These are phyloP conservation scores for Strigops habroptila DNA, from an alignment of 2,113 vertebrate species.

Conservation along the genomic window DNA sequence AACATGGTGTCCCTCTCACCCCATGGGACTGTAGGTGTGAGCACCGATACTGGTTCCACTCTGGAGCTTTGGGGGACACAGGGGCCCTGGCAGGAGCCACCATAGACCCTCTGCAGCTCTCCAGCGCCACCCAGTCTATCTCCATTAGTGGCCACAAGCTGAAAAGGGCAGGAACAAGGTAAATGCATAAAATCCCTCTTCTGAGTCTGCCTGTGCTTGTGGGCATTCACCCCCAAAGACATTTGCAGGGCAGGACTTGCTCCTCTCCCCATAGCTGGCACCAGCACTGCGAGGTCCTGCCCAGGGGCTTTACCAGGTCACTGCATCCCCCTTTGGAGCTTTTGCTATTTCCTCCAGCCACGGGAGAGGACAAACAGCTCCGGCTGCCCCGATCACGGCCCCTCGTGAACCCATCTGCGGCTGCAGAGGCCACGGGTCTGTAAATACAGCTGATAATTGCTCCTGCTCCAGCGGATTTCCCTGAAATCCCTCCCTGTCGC, in stretches of 20 bases:
- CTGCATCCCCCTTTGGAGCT: not conserved
- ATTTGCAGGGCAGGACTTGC: not conserved
- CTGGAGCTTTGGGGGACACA: not conserved
- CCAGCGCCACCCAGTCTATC: too few species aligned
- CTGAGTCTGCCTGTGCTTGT: not conserved
- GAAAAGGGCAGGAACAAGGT: not conserved
- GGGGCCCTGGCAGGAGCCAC: not conserved
- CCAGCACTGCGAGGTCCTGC: not conserved
- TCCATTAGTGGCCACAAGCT: not conserved
- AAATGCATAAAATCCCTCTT: not conserved
- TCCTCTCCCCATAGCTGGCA: not conserved
- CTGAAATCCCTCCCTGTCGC: not conserved
- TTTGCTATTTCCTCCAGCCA: rapidly evolving
- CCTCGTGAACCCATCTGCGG: not conserved
- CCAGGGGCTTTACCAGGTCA: not conserved
- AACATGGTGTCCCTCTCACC: not conserved
- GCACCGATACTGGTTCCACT: not conserved
- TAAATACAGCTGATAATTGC: not conserved
- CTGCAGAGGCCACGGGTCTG: rapidly evolving
- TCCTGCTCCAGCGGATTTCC: not conserved
- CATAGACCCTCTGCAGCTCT: rapidly evolving
- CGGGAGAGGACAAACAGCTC: not conserved
- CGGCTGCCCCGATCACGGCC: rapidly evolving
- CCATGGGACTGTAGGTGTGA: not conserved
- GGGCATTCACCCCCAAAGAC: not conserved